Base-by-base conservation (phyloP, 2,888 invertebrate species). In the Platynereis dumerilii region DNA sequence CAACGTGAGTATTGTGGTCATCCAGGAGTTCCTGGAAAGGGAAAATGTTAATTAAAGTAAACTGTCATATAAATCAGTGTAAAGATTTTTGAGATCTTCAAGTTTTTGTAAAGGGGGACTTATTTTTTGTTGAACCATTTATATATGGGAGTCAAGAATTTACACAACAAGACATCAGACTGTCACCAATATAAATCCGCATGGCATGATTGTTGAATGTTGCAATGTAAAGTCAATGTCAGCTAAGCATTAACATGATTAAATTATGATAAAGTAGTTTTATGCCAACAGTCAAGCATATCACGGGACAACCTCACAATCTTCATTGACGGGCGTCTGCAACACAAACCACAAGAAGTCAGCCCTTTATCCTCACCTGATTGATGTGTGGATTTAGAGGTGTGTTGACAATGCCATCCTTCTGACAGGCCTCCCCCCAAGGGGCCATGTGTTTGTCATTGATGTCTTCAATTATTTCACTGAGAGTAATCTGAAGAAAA, bases 371-470 rank as follows among this genome's bases (percentile, higher is more conserved):
- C 5, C 59, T 66, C 72, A 83, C 94, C 72, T 90, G 89, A 74
- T 92, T 91, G 80, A 95, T 90, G 79, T 91, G 92, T 0, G 96
- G 95, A 68, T 93, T 92, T 0, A 96, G 87, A 1, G 95, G 95
- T 24, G 94, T 92, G 86, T 94, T 94, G 70, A 87, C 85, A 29
- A 95, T 89, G 54, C 87, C 87, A 83, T 92, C 90, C 69, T 86
- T 86, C 70, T 90, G 88, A 81, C 95, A 95, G 29, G 92, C 89
- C 79, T 91, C 91, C 0, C 94, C 94, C 96, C 96, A 96, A 22
- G 94, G 94, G 0, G 89, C 89, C 86, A 95, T 88, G 83, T 96
- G 96, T 81, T 94, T 94, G 84, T 96, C 95, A 83, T 96, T 96
- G 0, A 93, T 93, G 78, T 95, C 94, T 75, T 94, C 93, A 0